Evolutionary conservation across 1,140 invertebrate species (phyloP), one percentile per base, ranked within the genome.

Genomic region (Meloidogyne hapla): DNA sequence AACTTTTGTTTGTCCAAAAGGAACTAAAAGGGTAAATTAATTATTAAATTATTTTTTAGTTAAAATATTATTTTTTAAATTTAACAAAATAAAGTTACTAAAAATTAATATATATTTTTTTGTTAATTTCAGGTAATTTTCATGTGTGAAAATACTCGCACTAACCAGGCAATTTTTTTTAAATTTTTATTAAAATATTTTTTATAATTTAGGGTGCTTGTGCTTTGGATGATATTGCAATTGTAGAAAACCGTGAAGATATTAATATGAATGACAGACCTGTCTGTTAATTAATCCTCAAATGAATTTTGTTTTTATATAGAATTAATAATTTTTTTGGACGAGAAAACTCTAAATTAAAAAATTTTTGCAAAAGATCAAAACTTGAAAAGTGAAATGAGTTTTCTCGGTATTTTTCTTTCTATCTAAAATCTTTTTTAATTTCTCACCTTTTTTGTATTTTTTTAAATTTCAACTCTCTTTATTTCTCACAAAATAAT

Each of bases 61-160:
- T n/a, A n/a, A n/a, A n/a, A n/a, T n/a, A n/a, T n/a, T n/a, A 26
- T n/a, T 26, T 40, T 33, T 25, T 26, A 74, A 77, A 79, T 25
- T 18, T 78, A 1, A 33, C n/a, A n/a, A n/a, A n/a, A n/a, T n/a
- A n/a, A n/a, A n/a, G n/a, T n/a, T n/a, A n/a, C n/a, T n/a, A n/a
- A n/a, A n/a, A n/a, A n/a, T n/a, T n/a, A n/a, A n/a, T n/a, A n/a
- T n/a, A n/a, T n/a, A n/a, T n/a, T n/a, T n/a, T n/a, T n/a, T n/a
- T n/a, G n/a, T 64, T 26, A 23, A 64, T 69, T 87, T 76, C 38
- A 86, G 85, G 38, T 86, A 42, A 83, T 86, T 69, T 86, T 86
- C 84, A 26, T 86, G 33, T 86, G 85, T 67, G 85, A 86, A 75
- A 86, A 86, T 69, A 86, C 85, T 5, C 64, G 85, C 62, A 86